Percentiles rank a stretch among this genome's conserved stretches.
Evolutionary conservation across 1,140 invertebrate genomes (phyloP).

Genomic region (Leptinotarsa lineolata): DNA sequence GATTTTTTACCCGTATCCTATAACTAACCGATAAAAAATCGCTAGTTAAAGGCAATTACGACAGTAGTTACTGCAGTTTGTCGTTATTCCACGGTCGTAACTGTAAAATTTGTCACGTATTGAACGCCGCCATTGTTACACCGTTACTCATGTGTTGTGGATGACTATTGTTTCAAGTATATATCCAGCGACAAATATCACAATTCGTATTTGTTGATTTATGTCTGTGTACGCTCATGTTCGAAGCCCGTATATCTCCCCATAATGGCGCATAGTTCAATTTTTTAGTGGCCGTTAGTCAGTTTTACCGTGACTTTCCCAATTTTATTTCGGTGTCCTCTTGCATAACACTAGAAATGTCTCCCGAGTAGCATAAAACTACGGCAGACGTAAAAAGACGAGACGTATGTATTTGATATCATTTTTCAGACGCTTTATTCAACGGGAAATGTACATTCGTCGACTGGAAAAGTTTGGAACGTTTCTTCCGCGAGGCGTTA

Average conservation of each 20-base stretch:
- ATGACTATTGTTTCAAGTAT: conserved; percentile 15
- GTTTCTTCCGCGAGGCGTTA: background rate
- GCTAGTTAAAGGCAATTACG: background rate
- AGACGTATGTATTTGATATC: background rate
- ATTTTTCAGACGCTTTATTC: background rate
- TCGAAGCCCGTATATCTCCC: conserved; percentile 8
- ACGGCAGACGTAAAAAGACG: conserved; percentile 1
- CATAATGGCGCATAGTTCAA: conserved; percentile 19
- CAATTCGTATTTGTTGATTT: conserved; percentile 15
- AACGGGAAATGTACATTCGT: no score
- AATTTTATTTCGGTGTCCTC: background rate
- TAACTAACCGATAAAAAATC: no score
- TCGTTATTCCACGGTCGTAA: conserved; percentile 1
- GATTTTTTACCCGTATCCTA: no score
- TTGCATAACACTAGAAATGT: background rate
- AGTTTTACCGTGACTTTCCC: background rate
- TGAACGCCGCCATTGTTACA: background rate
- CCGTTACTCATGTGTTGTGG: background rate
- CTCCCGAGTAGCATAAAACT: background rate
- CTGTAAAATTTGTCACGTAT: conserved; percentile 3
- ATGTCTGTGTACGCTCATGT: conserved; percentile 1
- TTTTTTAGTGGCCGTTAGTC: conserved; percentile 2
- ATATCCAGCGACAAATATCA: conserved; percentile 20
- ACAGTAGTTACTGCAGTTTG: background rate
- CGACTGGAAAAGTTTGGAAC: background rate